phyloP scores from a whole-genome alignment of 2,797 vertebrate species.

The Poecilia picta region DNA sequence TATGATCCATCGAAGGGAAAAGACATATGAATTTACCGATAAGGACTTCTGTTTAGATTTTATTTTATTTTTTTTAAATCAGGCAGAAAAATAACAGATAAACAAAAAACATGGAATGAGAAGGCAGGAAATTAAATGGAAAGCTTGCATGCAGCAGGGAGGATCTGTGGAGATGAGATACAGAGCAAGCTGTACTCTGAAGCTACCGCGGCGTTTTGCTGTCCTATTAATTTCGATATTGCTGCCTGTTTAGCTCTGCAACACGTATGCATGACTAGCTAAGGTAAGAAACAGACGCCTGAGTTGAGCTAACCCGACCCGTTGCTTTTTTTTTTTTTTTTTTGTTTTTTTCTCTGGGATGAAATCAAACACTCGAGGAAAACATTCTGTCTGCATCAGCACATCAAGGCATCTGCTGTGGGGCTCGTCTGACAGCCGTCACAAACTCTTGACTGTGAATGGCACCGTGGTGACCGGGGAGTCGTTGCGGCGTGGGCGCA shows the following conservation, averaged over 20 bases:
- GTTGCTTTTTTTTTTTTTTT: not conserved
- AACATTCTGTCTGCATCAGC: constrained; percentile 73
- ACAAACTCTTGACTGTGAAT: constrained; percentile 69
- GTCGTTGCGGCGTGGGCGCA: constrained; percentile 26
- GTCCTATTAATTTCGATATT: constrained; percentile 9
- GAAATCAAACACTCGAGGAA: constrained; percentile 47
- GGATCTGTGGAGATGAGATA: constrained; percentile 31
- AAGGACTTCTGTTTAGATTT: constrained; percentile 2
- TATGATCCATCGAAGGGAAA: constrained; percentile 2
- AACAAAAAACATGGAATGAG: constrained; percentile 13
- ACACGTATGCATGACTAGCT: not conserved
- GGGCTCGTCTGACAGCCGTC: constrained; percentile 71
- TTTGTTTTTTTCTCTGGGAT: not conserved
- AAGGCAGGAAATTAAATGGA: constrained; percentile 6
- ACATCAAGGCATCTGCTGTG: constrained; percentile 68
- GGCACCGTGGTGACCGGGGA: constrained; percentile 61
- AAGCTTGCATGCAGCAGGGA: not conserved
- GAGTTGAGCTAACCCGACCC: constrained; percentile 12
- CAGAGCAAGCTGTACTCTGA: constrained; percentile 1
- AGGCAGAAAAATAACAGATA: not conserved
- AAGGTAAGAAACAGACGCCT: not conserved
- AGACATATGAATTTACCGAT: constrained; percentile 21
- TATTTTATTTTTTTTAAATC: no score
- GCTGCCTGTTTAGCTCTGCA: constrained; percentile 10
- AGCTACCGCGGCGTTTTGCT: not conserved